phyloP scores from a whole-genome alignment of 2,888 invertebrate species.

The Emmelina monodactyla region DNA sequence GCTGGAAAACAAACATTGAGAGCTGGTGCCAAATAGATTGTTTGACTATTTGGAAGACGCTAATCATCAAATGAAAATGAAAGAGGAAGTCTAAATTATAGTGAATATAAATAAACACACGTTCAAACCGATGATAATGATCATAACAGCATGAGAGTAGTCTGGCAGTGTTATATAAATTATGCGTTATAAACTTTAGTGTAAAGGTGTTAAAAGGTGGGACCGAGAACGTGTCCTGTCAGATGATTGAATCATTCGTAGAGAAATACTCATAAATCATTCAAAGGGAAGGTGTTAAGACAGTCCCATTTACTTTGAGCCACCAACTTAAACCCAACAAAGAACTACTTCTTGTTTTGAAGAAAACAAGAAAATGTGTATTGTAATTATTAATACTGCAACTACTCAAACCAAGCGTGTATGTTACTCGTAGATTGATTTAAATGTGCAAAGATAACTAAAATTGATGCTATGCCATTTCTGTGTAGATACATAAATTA shows the following conservation, averaged over 20 bases:
- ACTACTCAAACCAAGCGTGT: too few relatives aligned
- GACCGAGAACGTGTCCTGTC: slow-evolving; percentile 51
- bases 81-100: background rate
- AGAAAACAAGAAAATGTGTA: too few relatives aligned
- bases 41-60: background rate
- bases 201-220: slow-evolving; percentile 62
- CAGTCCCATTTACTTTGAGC: too few relatives aligned
- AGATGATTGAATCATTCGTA: slow-evolving; percentile 64
- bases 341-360: too few relatives aligned
- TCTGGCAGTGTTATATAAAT: slow-evolving; percentile 56
- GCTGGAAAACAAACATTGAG: too few relatives aligned
- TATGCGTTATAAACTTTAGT: slow-evolving; percentile 56
- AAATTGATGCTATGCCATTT: too few relatives aligned
- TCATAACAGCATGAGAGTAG: slow-evolving; percentile 61
- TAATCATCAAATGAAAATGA: background rate
- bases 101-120: slow-evolving; percentile 24
- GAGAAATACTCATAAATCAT: slow-evolving; percentile 61
- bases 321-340: too few relatives aligned
- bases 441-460: too few relatives aligned
- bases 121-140: slow-evolving; percentile 60
- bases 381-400: too few relatives aligned
- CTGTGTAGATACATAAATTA: too few relatives aligned
- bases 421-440: too few relatives aligned
- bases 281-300: slow-evolving; percentile 56
- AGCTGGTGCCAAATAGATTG: too few relatives aligned